Conservation (phyloP, 2,888 invertebrate species). For the Diarsia dahlii region DNA sequence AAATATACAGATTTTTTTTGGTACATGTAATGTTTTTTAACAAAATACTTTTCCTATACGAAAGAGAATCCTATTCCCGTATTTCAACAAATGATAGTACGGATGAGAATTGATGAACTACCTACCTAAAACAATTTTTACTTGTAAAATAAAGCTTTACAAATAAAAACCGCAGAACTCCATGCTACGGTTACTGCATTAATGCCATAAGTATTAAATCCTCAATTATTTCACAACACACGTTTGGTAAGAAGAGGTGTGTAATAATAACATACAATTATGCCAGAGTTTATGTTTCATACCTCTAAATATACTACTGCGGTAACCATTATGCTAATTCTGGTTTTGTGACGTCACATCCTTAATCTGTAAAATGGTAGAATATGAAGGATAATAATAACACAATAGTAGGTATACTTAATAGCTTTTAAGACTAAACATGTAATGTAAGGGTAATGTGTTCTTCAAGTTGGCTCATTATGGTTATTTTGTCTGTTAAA, state of each 20-base stretch:
- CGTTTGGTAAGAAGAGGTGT: constrained; percentile 16
- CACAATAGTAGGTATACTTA: constrained; percentile 14
- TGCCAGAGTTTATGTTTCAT: constrained; percentile 45
- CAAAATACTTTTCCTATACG: neutral
- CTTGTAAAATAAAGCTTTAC: constrained; percentile 3
- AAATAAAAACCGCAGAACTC: constrained; percentile 21
- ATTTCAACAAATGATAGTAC: neutral
- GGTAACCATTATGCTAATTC: constrained; percentile 59
- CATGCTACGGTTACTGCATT: constrained; percentile 35
- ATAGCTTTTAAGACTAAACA: constrained; percentile 17
- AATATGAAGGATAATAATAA: constrained; percentile 16
- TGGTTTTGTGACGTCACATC: constrained; percentile 29
- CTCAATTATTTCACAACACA: constrained; percentile 29
- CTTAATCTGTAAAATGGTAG: constrained; percentile 26
- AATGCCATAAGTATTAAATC: constrained; percentile 33
- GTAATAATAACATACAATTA: constrained; percentile 53
- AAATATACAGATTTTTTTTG: neutral
- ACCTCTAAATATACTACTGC: constrained; percentile 28
- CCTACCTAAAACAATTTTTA: neutral
- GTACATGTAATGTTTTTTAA: neutral
- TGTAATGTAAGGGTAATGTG: constrained; percentile 17
- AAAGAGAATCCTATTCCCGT: no score
- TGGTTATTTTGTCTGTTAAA: neutral
- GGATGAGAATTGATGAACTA: neutral
- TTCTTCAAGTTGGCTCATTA: no score